These are phyloP conservation scores for Ovis canadensis DNA, from an alignment of 2,113 vertebrate genomes.

Conservation along the genomic window DNA sequence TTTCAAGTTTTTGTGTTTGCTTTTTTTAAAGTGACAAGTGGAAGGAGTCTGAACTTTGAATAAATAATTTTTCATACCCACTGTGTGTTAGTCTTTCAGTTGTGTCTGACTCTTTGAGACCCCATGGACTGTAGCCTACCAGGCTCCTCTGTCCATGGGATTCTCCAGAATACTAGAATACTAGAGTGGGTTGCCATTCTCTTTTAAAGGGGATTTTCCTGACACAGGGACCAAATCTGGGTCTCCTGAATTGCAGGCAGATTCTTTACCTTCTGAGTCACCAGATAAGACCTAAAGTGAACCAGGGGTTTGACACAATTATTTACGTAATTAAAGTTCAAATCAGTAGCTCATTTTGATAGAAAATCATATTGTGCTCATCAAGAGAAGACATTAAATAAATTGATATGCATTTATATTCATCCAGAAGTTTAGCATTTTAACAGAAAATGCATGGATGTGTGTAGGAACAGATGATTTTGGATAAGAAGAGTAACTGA, in stretches of 20 bases:
- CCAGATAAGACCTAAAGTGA: not conserved
- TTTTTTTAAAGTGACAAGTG: not conserved
- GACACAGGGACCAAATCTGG: not conserved
- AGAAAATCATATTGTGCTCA: not conserved
- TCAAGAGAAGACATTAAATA: not conserved
- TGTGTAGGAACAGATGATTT: not conserved
- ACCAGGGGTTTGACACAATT: not conserved
- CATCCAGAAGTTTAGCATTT: not conserved
- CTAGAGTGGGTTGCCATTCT: not conserved
- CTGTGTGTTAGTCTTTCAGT: not conserved
- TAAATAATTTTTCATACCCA: not conserved
- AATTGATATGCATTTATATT: not conserved
- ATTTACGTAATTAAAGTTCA: not conserved
- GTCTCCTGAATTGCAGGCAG: not conserved
- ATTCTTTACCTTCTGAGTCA: not conserved
- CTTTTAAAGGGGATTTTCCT: not conserved
- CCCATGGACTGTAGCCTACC: not conserved
- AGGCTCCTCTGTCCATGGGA: not conserved
- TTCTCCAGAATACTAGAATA: not conserved
- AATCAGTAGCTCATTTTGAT: not conserved
- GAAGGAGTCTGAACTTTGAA: not conserved
- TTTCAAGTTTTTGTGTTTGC: not conserved
- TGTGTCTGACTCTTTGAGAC: not conserved
- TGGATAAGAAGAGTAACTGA: not conserved
- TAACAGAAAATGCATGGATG: not conserved